Percentiles rank a stretch among this genome's conserved stretches.
Evolutionary conservation across 2,888 invertebrate species (phyloP).

Genomic region (Nomada ruficornis): DNA sequence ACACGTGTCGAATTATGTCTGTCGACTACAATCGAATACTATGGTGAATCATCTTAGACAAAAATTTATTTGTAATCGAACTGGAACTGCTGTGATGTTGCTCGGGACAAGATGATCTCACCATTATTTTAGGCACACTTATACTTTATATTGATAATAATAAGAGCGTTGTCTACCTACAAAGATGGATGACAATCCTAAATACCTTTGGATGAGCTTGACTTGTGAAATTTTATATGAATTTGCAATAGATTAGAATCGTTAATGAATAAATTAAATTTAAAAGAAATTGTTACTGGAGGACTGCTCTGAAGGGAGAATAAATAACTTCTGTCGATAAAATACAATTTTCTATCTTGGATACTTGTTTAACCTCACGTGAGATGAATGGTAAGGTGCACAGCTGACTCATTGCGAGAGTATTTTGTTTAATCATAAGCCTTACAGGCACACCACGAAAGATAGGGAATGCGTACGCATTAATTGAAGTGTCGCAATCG

Average conservation of each 20-base stretch:
- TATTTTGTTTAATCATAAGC: slow-evolving; percentile 51
- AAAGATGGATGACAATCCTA: too few species aligned
- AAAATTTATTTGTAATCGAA: too few species aligned
- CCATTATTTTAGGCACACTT: too few species aligned
- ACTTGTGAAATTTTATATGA: not conserved
- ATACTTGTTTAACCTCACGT: slow-evolving; percentile 1
- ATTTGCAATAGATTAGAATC: not conserved
- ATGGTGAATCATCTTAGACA: too few species aligned
- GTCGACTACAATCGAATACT: too few species aligned
- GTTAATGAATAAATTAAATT: not conserved
- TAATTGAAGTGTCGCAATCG: slow-evolving; percentile 39
- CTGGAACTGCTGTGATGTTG: too few species aligned
- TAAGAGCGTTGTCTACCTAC: too few species aligned
- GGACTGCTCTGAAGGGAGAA: not conserved
- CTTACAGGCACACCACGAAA: not conserved
- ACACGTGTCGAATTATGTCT: too few species aligned
- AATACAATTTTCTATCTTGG: slow-evolving; percentile 13
- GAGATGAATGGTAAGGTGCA: slow-evolving; percentile 16
- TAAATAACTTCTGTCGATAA: not conserved
- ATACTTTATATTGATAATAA: too few species aligned
- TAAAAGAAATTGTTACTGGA: not conserved
- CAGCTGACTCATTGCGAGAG: slow-evolving; percentile 35
- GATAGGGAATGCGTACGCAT: slow-evolving; percentile 41
- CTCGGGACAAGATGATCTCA: too few species aligned
- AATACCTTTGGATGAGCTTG: too few species aligned